Base-by-base conservation (phyloP, 2,888 invertebrate genomes). In the Agrotis ipsilon region DNA sequence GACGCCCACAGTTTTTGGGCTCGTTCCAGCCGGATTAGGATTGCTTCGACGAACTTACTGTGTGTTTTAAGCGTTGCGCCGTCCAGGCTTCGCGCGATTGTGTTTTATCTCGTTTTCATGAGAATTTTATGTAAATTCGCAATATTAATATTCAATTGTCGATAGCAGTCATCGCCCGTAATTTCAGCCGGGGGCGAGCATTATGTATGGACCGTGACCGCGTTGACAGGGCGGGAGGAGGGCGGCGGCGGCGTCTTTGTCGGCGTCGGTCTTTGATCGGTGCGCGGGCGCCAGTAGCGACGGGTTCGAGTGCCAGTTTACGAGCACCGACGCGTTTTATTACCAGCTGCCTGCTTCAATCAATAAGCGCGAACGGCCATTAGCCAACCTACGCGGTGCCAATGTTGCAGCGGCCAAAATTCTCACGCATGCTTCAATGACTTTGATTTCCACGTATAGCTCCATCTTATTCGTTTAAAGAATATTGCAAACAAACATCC, bases 1-100 rank as follows among this genome's bases (percentile, higher is more conserved):
- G 95, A 94, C 93, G 90, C 92, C 86, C 93, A 89, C 94, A 95
- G 95, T 95, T 95, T 96, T 96, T 96, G 95, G 96, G 94, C 88
- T 92, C 92, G 91, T 91, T 95, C 96, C 96, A 95, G 93, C 84
- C 80, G 91, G 94, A 94, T 96, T 93, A 94, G 88, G 88, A 89
- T 88, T 87, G 89, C 91, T 92, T 90, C 89, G 90, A 88, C 91
- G 87, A 88, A 88, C 88, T 87, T 88, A 88, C 81, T 85, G 82
- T 87, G 85, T 88, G 87, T 88, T 88, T 88, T 89, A 90, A 87
- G 79, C 75, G 72, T 69, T 79, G 68, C 77, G 68, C 71, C 78
- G 79, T 70, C 75, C 83, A 69, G 83, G 82, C 82, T 86, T 84
- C 79, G 82, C 83, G 82, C 76, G 82, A 86, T 87, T 86, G 81